phyloP scores from a whole-genome alignment of 2,888 invertebrate species.

The Gastracanthus pulcherrimus region DNA sequence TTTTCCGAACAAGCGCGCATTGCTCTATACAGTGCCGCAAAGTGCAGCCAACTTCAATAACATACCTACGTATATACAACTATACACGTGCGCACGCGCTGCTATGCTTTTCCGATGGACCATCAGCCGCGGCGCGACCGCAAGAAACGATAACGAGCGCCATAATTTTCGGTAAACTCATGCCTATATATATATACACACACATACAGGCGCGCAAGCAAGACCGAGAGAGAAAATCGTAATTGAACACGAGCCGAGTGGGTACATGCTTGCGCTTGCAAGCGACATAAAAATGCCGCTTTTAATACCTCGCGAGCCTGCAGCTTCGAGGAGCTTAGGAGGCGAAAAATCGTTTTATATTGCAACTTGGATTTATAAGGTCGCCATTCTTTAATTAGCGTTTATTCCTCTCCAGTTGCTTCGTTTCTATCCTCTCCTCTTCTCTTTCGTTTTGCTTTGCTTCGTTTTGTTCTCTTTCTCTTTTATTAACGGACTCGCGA shows the following conservation, averaged over 20 bases:
- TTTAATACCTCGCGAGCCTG: background rate
- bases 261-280: no score
- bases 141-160: background rate
- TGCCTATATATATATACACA: background rate
- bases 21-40: no score
- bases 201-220: background rate
- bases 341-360: background rate
- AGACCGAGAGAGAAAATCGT: background rate
- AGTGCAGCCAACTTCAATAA: no score
- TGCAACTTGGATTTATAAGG: background rate
- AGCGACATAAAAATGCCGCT: background rate
- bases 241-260: background rate
- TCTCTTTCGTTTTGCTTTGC: no score
- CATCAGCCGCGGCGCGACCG: background rate
- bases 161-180: constrained; percentile 7
- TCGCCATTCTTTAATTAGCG: constrained; percentile 23
- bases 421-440: no score
- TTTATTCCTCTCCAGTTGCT: no score
- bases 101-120: no score
- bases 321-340: background rate
- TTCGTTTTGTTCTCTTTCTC: no score
- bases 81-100: no score
- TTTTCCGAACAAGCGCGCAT: background rate
- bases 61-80: no score
- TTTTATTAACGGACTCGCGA: no score